Base-by-base conservation (phyloP, 2,113 vertebrate genomes). In the Pithys albifrons region DNA sequence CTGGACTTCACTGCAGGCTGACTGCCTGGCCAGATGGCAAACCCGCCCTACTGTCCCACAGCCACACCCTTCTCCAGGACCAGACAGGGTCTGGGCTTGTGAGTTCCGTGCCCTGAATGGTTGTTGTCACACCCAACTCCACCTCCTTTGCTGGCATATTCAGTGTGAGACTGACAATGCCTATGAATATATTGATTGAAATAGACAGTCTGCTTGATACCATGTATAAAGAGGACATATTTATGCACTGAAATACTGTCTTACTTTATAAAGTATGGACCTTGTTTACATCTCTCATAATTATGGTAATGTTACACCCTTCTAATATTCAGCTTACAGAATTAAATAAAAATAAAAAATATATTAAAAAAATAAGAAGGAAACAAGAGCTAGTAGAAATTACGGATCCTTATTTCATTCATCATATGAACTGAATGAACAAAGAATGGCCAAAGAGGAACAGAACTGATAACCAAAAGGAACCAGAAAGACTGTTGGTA, bases 41-140 rank as follows among this genome's bases (percentile, higher is more conserved):
- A 39, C 24, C 13, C 33, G 13, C 41, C 6, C 13, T 35, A 35
- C 43, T 55, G 35, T 19, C 23, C 17, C 10, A 12, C 7, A 23
- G 35, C 25, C 24, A 31, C 2, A 12, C 20, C 1, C 37, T 67
- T 18, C 20, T 28, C 1, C 1, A 22, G 12, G 3, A 48, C 7
- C 1, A 1, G 29, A 20, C 19, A 37, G 22, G 5, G 13, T 12
- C n/a, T 25, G 19, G 39, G 19, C 19, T 79, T 52, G 7, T 29
- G 23, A 48, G 7, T 61, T 1, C 29, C 27, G 31, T 66, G 35
- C 17, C 43, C 15, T 46, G 19, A 11, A 11, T 43, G 17, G 41
- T 5, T 61, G 14, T 28, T 91, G 12, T 43, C 51, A 70, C 7
- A 51, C 9, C 3, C 25, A 65, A 17, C 29, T 31, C 13, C 31